A percentile compares a stretch with the other conserved stretches of the same genome.
phyloP scores from a whole-genome alignment of 1,140 invertebrate genomes.

The Mercenaria mercenaria region DNA sequence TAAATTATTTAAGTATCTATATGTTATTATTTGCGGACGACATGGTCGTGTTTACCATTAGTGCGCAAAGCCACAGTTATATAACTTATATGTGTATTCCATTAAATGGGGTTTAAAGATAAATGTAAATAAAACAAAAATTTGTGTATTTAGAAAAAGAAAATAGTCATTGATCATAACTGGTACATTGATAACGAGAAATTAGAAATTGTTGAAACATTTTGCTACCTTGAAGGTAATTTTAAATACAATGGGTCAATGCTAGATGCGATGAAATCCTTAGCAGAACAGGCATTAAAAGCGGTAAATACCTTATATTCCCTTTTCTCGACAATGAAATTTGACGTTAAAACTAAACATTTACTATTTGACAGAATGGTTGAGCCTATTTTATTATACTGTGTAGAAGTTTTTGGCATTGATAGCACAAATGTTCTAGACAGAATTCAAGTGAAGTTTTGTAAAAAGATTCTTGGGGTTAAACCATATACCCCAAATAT shows the following conservation, averaged over 20 bases:
- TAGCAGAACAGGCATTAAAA: slow-evolving; percentile 16
- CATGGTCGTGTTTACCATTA: slow-evolving; percentile 46
- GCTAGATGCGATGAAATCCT: not conserved
- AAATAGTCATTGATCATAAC: not conserved
- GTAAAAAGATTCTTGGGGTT: too few relatives aligned
- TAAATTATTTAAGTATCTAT: slow-evolving; percentile 26
- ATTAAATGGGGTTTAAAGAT: slow-evolving; percentile 22
- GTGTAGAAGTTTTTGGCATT: too few relatives aligned
- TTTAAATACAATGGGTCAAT: not conserved
- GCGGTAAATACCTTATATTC: not conserved
- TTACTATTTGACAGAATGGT: too few relatives aligned
- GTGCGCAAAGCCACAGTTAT: not conserved
- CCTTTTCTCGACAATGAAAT: too few relatives aligned
- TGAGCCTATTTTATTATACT: too few relatives aligned
- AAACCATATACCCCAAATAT: too few relatives aligned
- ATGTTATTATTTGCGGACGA: slow-evolving; percentile 57
- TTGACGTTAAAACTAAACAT: slow-evolving; percentile 24
- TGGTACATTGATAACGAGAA: slow-evolving; percentile 1
- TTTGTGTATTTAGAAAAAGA: slow-evolving; percentile 20
- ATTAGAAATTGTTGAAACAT: slow-evolving; percentile 17
- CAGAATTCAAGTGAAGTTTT: too few relatives aligned
- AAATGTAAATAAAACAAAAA: slow-evolving; percentile 38
- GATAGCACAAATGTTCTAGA: too few relatives aligned
- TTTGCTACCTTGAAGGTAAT: not conserved
- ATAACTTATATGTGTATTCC: not conserved